phyloP scores from a whole-genome alignment of 2,113 vertebrate species.

The Prionailurus viverrinus region DNA sequence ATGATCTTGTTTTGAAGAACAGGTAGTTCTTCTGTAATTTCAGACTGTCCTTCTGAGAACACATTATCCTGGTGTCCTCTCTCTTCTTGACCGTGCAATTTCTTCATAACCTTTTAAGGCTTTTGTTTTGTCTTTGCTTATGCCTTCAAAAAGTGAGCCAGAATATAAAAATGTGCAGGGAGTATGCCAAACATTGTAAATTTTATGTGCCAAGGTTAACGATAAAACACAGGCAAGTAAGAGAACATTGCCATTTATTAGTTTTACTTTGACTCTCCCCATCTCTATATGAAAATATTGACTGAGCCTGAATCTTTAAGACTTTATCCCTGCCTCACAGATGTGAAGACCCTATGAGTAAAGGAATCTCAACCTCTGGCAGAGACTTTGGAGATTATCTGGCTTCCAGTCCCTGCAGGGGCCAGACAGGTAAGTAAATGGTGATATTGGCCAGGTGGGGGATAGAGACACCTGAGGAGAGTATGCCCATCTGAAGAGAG shows the following conservation, averaged over 20 bases:
- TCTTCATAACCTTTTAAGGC: conserved; percentile 61
- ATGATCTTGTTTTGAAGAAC: conserved; percentile 76
- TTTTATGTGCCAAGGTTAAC: conserved; percentile 10
- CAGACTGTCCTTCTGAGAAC: conserved; percentile 54
- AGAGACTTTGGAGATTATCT: neutral
- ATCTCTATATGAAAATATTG: conserved; percentile 11
- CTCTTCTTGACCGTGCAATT: conserved; percentile 27
- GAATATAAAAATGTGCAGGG: conserved; percentile 54
- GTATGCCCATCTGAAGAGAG: neutral
- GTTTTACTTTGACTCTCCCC: neutral
- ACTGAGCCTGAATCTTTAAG: neutral
- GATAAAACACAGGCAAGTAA: conserved; percentile 27
- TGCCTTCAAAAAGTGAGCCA: conserved; percentile 62
- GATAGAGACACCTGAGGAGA: neutral
- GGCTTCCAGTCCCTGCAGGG: neutral
- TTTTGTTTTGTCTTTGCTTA: conserved; percentile 65
- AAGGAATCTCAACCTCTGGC: conserved; percentile 24
- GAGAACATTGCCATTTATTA: neutral
- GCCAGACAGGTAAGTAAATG: neutral
- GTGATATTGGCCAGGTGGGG: no score
- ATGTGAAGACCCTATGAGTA: neutral
- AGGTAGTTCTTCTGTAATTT: conserved; percentile 63
- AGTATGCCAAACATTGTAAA: conserved; percentile 40
- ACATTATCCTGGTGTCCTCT: conserved; percentile 40
- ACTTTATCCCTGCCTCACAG: neutral